Conservation (phyloP, 2,888 invertebrate genomes). For the Folsomia candida region DNA sequence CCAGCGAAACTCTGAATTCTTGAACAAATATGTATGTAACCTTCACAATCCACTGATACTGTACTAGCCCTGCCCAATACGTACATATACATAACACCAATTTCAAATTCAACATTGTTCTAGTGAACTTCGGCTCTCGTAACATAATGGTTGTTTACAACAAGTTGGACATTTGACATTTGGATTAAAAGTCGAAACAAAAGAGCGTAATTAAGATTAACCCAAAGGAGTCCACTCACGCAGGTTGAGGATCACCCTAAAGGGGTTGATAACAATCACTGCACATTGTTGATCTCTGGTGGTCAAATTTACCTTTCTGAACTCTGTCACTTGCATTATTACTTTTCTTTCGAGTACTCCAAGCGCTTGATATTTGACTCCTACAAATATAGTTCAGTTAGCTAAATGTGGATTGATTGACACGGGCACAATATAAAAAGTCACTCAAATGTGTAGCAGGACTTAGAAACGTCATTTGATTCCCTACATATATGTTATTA, state of each 20-base stretch:
- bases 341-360: no score
- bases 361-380: no score
- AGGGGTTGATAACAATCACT: not conserved
- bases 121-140: not conserved
- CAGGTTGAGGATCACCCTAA: not conserved
- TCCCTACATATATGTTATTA: no score
- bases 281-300: not conserved
- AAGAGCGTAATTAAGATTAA: constrained; percentile 7
- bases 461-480: no score
- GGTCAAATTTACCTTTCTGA: no score
- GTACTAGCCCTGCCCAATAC: constrained; percentile 1
- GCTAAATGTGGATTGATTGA: no score
- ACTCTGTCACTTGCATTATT: no score
- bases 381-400: not conserved
- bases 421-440: no score
- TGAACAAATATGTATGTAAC: no score
- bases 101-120: not conserved
- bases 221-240: not conserved
- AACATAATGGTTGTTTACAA: not conserved
- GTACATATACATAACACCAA: not conserved
- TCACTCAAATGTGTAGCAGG: no score
- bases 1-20: no score
- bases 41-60: not conserved
- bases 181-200: constrained; percentile 1
- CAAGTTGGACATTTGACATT: not conserved